Evolutionary conservation across 2,888 invertebrate genomes (phyloP).

Genomic region (Clitarchus hookeri): DNA sequence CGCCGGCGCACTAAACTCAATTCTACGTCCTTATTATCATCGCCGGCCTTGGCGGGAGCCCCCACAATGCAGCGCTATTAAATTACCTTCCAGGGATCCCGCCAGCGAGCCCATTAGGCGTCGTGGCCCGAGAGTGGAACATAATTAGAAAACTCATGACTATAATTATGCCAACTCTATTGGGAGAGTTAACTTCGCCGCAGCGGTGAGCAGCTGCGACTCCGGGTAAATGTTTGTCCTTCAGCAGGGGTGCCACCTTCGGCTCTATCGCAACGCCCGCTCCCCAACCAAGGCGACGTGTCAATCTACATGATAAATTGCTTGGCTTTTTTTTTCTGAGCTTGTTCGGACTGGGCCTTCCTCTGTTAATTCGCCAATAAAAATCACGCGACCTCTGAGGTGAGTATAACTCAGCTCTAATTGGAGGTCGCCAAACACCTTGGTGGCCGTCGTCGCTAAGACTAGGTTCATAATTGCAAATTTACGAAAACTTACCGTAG

Average conservation of each 20-base stretch:
- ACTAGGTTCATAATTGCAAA: no score
- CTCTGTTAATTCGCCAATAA: no score
- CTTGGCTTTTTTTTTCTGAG: neutral
- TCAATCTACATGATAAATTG: neutral
- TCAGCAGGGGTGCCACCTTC: neutral
- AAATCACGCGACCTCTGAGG: no score
- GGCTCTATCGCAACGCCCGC: neutral
- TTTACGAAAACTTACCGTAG: no score
- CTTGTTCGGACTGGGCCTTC: no score
- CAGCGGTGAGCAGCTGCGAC: neutral
- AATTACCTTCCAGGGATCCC: neutral
- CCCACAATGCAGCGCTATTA: constrained; percentile 3
- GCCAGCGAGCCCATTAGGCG: neutral
- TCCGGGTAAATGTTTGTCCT: neutral
- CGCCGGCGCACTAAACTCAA: neutral
- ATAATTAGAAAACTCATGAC: constrained; percentile 2
- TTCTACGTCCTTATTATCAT: neutral
- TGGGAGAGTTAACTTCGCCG: neutral
- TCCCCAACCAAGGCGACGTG: no score
- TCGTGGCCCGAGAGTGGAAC: neutral
- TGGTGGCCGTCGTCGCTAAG: no score
- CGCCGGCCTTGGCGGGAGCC: neutral
- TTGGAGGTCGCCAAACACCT: no score
- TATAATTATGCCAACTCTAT: neutral
- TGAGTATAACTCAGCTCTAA: no score